These are phyloP conservation scores for Ficedula albicollis DNA, from an alignment of 2,797 vertebrate species.

Conservation along the genomic window DNA sequence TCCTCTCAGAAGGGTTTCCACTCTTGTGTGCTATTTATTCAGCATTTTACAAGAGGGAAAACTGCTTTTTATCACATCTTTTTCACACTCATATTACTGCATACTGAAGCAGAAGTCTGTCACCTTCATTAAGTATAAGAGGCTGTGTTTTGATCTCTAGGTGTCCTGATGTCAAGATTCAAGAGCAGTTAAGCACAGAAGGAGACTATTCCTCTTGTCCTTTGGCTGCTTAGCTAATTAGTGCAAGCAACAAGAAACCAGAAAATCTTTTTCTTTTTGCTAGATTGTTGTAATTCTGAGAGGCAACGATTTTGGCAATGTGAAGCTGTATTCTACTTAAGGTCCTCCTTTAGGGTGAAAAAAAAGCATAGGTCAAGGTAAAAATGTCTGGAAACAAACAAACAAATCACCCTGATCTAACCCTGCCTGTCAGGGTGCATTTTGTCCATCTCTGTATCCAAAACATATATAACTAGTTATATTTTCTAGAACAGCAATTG, in stretches of 20 bases:
- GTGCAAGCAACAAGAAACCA: neutral
- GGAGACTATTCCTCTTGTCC: neutral
- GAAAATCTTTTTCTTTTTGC: neutral
- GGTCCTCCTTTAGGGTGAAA: neutral
- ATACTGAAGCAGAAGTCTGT: neutral
- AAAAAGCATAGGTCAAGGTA: neutral
- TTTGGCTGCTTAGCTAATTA: neutral
- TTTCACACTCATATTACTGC: neutral
- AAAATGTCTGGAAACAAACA: constrained; percentile 12
- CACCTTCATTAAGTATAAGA: neutral
- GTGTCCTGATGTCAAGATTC: neutral
- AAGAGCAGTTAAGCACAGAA: neutral
- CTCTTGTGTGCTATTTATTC: neutral
- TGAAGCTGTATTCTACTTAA: neutral
- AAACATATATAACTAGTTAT: constrained; percentile 67
- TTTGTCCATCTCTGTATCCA: constrained; percentile 15
- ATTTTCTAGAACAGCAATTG: constrained; percentile 69
- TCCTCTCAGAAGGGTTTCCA: neutral
- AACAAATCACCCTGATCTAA: constrained; percentile 16
- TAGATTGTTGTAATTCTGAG: neutral
- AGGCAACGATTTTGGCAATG: neutral
- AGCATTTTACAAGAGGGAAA: neutral
- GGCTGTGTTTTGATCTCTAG: neutral
- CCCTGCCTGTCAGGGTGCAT: neutral
- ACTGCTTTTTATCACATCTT: neutral